A percentile compares a stretch with the other conserved stretches of the same genome.
phyloP scores from a whole-genome alignment of 2,797 vertebrate genomes.

The Etheostoma nigrum region DNA sequence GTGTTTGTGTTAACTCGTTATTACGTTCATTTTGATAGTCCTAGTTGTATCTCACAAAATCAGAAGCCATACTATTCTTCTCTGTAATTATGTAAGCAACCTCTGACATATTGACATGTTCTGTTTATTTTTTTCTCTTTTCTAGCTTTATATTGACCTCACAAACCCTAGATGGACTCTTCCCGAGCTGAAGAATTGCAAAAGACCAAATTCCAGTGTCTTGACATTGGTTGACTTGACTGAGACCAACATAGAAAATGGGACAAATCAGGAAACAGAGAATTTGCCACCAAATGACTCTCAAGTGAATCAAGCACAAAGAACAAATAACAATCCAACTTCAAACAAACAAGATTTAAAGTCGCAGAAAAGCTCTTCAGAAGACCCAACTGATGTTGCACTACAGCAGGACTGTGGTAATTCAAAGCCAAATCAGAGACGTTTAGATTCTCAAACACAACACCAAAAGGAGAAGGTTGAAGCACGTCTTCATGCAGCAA shows the following conservation, averaged over 20 bases:
- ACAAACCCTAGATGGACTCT: slow-evolving; percentile 56
- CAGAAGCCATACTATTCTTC: neutral
- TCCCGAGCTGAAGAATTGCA: slow-evolving; percentile 36
- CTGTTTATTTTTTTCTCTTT: slow-evolving; percentile 5
- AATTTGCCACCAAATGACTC: slow-evolving; percentile 8
- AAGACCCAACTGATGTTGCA: neutral
- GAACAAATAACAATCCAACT: neutral
- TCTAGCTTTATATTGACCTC: slow-evolving; percentile 75
- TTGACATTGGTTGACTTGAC: slow-evolving; percentile 67
- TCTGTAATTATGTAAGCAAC: neutral
- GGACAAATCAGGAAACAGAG: slow-evolving; percentile 2
- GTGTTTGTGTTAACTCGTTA: no score
- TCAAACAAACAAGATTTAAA: slow-evolving; percentile 2
- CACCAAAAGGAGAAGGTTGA: neutral
- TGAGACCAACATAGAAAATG: slow-evolving; percentile 15
- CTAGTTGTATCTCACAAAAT: neutral
- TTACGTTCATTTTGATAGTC: no score
- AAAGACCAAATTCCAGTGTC: slow-evolving; percentile 22
- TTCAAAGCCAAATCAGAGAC: slow-evolving; percentile 15
- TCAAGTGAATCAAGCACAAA: slow-evolving; percentile 2
- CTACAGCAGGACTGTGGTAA: slow-evolving; percentile 32
- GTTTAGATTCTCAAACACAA: slow-evolving; percentile 23
- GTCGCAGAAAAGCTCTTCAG: neutral
- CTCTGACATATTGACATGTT: neutral
- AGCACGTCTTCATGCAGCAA: neutral